phyloP scores from a whole-genome alignment of 1,140 invertebrate genomes.

The Antheraea mylitta region DNA sequence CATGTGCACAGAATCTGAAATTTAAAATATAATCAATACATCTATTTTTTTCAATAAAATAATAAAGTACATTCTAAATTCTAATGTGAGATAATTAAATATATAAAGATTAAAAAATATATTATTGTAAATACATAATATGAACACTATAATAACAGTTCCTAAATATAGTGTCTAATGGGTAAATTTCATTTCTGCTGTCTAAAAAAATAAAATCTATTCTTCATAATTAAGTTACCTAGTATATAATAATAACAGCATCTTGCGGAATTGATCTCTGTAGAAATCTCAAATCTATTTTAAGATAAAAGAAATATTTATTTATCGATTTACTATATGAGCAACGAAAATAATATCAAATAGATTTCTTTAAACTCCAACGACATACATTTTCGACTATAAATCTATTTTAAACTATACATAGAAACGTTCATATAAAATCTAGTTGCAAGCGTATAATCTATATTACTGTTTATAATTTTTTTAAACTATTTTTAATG shows the following conservation, averaged over 20 bases:
- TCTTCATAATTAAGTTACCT: conserved; percentile 29
- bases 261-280: conserved; percentile 37
- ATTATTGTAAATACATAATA: conserved; percentile 10
- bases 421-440: too few relatives aligned
- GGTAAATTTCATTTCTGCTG: conserved; percentile 18
- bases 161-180: conserved; percentile 11
- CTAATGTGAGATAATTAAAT: background rate
- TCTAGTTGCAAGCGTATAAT: too few relatives aligned
- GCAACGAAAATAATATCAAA: background rate
- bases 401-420: background rate
- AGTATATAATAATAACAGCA: conserved; percentile 15
- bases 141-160: conserved; percentile 14
- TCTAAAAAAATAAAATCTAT: conserved; percentile 18
- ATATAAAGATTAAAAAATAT: background rate
- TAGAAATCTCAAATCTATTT: conserved; percentile 25
- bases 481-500: too few relatives aligned
- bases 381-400: background rate
- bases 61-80: background rate
- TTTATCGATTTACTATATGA: background rate
- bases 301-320: background rate
- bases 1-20: too few relatives aligned
- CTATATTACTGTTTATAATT: too few relatives aligned
- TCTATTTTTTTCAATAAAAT: background rate
- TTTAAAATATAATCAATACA: background rate
- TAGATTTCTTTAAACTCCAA: background rate